Evolutionary conservation across 2,797 vertebrate genomes (phyloP).

Genomic region (Poecile montanus): DNA sequence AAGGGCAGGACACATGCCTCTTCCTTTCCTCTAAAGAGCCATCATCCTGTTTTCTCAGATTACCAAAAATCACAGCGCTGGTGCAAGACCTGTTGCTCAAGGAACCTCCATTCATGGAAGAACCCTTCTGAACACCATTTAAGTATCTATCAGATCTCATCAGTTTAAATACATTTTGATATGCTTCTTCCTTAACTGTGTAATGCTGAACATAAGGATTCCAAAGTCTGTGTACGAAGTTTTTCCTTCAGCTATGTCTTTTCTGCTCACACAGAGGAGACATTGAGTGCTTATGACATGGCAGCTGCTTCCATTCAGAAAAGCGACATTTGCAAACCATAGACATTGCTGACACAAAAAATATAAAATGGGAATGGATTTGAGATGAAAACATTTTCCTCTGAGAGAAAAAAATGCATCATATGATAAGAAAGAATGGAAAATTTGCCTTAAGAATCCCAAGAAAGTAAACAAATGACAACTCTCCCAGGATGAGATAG

Average conservation of each 20-base stretch:
- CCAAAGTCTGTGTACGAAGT: not conserved
- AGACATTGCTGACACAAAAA: not conserved
- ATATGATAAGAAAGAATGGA: not conserved
- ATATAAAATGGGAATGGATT: constrained; percentile 6
- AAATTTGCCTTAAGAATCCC: not conserved
- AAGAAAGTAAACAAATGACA: not conserved
- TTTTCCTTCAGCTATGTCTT: not conserved
- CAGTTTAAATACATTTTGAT: constrained; percentile 30
- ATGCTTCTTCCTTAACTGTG: not conserved
- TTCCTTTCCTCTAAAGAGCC: not conserved
- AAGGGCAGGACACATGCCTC: not conserved
- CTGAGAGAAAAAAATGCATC: not conserved
- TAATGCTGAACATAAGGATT: constrained; percentile 40
- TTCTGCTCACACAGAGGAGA: not conserved
- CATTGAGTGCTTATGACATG: not conserved
- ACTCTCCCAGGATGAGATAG: not conserved
- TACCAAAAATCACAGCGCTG: not conserved
- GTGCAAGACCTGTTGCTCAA: not conserved
- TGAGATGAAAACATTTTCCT: not conserved
- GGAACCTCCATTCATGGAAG: not conserved
- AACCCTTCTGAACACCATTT: not conserved
- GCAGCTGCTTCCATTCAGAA: constrained; percentile 61
- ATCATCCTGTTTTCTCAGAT: not conserved
- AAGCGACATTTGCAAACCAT: not conserved
- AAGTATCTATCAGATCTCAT: not conserved